Percentiles rank a stretch among this genome's conserved stretches.
Evolutionary conservation across 1,140 invertebrate genomes (phyloP).

Genomic region (Yoshiicerus persimilis): DNA sequence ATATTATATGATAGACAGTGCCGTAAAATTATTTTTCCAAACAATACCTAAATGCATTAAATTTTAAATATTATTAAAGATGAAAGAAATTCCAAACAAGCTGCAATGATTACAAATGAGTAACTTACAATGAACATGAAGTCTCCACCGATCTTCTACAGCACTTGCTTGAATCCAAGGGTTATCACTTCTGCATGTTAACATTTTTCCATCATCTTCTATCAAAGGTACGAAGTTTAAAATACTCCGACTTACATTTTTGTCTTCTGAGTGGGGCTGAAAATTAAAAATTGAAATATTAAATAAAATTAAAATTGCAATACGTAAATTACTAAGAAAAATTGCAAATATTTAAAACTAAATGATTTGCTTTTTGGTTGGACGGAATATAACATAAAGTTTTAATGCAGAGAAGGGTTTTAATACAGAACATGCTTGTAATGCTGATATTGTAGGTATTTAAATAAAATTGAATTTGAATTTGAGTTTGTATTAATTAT

Average conservation of each 20-base stretch:
- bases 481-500: too few species aligned
- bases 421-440: too few species aligned
- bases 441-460: too few species aligned
- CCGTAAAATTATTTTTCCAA: too few species aligned
- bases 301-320: background rate
- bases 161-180: conserved; percentile 74
- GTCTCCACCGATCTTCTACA: conserved; percentile 70
- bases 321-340: background rate
- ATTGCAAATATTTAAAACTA: background rate
- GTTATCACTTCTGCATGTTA: conserved; percentile 85
- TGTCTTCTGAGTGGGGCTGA: conserved; percentile 72
- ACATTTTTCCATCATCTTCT: conserved; percentile 81
- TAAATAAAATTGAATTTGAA: too few species aligned
- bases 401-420: too few species aligned
- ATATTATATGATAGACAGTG: too few species aligned
- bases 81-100: too few species aligned
- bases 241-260: conserved; percentile 80
- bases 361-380: background rate
- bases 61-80: too few species aligned
- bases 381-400: too few species aligned
- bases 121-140: conserved; percentile 66
- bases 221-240: conserved; percentile 76
- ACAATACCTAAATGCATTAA: too few species aligned
- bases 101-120: too few species aligned
- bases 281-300: conserved; percentile 47